Percentiles rank a stretch among this genome's conserved stretches.
Conservation (phyloP, 2,113 vertebrate species). For the Callipepla californica region DNA sequence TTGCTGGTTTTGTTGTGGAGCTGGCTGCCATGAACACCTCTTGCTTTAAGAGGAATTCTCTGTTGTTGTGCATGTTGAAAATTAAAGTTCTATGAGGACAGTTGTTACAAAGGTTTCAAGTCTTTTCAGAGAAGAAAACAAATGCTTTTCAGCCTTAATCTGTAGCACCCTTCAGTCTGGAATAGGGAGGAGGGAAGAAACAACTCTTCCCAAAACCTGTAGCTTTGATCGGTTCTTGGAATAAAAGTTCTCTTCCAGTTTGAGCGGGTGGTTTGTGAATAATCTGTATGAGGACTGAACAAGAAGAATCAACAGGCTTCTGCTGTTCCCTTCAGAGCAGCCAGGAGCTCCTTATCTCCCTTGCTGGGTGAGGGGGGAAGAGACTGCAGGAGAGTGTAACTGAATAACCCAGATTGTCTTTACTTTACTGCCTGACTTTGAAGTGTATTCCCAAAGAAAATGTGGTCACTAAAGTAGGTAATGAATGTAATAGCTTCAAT, state of each 20-base stretch:
- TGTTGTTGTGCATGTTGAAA: not conserved
- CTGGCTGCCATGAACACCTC: not conserved
- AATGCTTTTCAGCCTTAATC: not conserved
- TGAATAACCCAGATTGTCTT: not conserved
- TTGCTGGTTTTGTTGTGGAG: not conserved
- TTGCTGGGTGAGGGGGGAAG: not conserved
- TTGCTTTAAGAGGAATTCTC: not conserved
- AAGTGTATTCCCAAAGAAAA: not conserved
- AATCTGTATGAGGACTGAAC: not conserved
- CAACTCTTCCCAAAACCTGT: not conserved
- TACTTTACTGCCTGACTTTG: not conserved
- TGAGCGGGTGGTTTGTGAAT: not conserved
- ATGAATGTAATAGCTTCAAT: not conserved
- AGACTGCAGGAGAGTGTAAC: not conserved
- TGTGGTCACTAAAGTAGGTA: fast-evolving
- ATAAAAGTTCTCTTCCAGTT: not conserved
- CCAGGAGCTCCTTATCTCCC: not conserved
- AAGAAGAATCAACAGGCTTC: not conserved
- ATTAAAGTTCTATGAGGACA: not conserved
- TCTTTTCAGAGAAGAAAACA: not conserved
- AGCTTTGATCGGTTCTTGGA: not conserved
- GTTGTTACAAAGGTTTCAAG: not conserved
- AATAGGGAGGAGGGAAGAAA: not conserved
- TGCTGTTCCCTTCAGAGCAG: not conserved
- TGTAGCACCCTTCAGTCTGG: not conserved